These are phyloP conservation scores for Sepioteuthis lessoniana DNA, from an alignment of 2,888 invertebrate species.

Conservation along the genomic window DNA sequence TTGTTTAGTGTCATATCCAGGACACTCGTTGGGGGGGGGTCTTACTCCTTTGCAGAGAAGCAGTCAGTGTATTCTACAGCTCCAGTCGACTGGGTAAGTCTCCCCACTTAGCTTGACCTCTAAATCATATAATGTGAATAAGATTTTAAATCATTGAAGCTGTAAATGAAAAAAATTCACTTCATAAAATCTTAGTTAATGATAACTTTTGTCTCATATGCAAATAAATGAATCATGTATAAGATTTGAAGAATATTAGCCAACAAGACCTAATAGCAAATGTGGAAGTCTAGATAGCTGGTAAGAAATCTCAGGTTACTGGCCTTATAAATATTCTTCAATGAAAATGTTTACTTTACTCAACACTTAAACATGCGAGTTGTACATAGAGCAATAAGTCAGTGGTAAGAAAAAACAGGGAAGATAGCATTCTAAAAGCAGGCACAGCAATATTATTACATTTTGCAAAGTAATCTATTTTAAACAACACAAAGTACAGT, in stretches of 20 bases:
- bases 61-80: no score
- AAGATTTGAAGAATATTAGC: neutral
- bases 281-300: neutral
- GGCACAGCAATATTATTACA: neutral
- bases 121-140: neutral
- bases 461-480: no score
- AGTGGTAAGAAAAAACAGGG: neutral
- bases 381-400: neutral
- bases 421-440: neutral
- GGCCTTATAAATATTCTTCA: conserved; percentile 8
- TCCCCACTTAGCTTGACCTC: neutral
- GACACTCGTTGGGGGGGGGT: no score
- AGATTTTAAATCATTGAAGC: neutral
- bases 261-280: neutral
- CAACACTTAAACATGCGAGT: neutral
- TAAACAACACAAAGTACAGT: no score
- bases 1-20: no score
- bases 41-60: no score
- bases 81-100: no score
- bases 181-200: neutral
- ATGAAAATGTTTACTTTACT: neutral
- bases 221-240: neutral
- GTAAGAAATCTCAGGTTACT: neutral
- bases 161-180: neutral
- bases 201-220: neutral